A percentile compares a stretch with the other conserved stretches of the same genome.
Conservation (phyloP, 2,113 vertebrate genomes). For the Hippocampus guttulatus region DNA sequence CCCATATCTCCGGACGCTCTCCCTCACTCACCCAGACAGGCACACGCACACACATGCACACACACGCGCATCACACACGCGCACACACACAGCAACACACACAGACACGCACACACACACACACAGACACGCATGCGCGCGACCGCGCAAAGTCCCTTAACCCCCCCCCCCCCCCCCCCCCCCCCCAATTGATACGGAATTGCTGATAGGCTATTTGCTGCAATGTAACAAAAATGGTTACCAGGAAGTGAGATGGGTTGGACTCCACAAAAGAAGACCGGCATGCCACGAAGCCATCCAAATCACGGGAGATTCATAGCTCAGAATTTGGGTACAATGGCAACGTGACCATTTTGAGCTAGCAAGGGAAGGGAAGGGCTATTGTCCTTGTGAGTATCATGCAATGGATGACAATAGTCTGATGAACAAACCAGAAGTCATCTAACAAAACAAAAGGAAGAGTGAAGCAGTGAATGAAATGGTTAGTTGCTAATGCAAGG, state of each 20-base stretch:
- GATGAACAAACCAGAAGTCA: background rate
- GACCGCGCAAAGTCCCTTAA: background rate
- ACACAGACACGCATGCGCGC: background rate
- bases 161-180: background rate
- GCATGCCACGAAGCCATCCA: background rate
- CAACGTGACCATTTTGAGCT: too few species aligned
- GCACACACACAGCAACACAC: too few species aligned
- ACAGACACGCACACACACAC: too few species aligned
- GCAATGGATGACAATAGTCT: background rate
- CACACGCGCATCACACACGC: too few species aligned
- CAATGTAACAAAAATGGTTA: background rate
- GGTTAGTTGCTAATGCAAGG: background rate
- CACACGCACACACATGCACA: background rate
- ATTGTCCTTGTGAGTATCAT: background rate
- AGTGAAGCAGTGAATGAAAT: background rate
- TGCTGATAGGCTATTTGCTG: background rate
- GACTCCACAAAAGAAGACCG: background rate
- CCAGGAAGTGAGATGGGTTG: background rate
- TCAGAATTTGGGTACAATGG: background rate
- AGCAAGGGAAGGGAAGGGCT: background rate
- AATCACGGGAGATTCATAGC: background rate
- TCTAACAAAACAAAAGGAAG: background rate
- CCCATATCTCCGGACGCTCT: slow-evolving; percentile 29
- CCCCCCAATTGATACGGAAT: too few species aligned
- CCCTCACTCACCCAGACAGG: background rate